Percentiles rank a stretch among this genome's conserved stretches.
phyloP scores from a whole-genome alignment of 1,140 invertebrate genomes.

The Micrasema minimum region DNA sequence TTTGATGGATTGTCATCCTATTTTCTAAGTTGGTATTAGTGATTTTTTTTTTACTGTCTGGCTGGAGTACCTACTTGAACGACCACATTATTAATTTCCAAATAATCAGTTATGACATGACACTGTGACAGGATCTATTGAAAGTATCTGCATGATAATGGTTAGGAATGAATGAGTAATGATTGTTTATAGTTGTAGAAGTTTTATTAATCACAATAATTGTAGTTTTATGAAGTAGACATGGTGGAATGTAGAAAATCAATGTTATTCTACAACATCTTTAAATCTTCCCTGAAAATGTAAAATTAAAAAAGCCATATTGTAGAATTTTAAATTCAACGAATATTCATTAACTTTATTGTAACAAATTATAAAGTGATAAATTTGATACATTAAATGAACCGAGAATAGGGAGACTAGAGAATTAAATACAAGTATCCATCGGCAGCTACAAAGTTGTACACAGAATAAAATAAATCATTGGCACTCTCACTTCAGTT shows the following conservation, averaged over 20 bases:
- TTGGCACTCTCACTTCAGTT: slow-evolving; percentile 28
- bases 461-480: background rate
- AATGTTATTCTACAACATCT: slow-evolving; percentile 27
- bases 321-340: slow-evolving; percentile 15
- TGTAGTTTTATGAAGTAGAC: slow-evolving; percentile 15
- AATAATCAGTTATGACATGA: too few relatives aligned
- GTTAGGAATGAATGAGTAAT: slow-evolving; percentile 25
- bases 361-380: slow-evolving; percentile 3
- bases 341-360: slow-evolving; percentile 25
- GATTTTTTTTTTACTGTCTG: too few relatives aligned
- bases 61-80: too few relatives aligned
- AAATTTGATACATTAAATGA: slow-evolving; percentile 27
- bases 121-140: too few relatives aligned
- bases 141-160: slow-evolving; percentile 8
- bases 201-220: slow-evolving; percentile 39
- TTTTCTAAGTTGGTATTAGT: too few relatives aligned
- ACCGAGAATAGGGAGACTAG: slow-evolving; percentile 27
- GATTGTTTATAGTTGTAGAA: slow-evolving; percentile 32
- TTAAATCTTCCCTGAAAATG: slow-evolving; percentile 22
- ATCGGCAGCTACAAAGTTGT: slow-evolving; percentile 16
- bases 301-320: slow-evolving; percentile 25
- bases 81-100: too few relatives aligned
- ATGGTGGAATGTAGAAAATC: slow-evolving; percentile 33
- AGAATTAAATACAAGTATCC: slow-evolving; percentile 37
- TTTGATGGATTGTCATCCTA: too few relatives aligned